Percentiles rank a stretch among this genome's conserved stretches.
Conservation (phyloP, 2,888 invertebrate genomes). For the Tupiocoris notatus region DNA sequence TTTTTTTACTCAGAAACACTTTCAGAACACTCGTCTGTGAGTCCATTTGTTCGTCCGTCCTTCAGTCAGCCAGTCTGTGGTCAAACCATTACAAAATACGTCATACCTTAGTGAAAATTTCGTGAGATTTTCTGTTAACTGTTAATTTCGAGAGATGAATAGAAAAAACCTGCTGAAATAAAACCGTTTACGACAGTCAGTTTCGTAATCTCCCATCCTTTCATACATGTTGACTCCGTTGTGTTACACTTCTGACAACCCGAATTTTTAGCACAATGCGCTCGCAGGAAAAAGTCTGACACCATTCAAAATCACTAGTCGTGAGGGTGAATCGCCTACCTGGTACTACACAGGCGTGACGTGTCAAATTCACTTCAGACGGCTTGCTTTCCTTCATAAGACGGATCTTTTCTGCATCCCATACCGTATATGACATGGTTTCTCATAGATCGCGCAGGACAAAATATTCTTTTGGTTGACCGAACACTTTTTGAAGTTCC, state of each 20-base stretch:
- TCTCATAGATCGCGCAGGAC: background rate
- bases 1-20: too few species aligned
- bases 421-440: background rate
- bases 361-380: slow-evolving; percentile 7
- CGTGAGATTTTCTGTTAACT: too few species aligned
- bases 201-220: too few species aligned
- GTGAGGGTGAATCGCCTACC: background rate
- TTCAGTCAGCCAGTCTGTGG: too few species aligned
- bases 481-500: background rate
- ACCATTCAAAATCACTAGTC: background rate
- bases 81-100: too few species aligned
- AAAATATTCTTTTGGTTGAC: slow-evolving; percentile 3
- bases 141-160: too few species aligned
- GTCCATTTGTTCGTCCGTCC: too few species aligned
- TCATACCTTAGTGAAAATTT: too few species aligned
- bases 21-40: too few species aligned
- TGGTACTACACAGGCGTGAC: slow-evolving; percentile 19
- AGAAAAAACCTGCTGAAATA: too few species aligned
- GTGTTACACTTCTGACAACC: background rate
- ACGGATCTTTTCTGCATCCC: background rate
- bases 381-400: background rate
- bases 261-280: background rate
- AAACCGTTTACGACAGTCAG: too few species aligned
- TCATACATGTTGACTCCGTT: background rate
- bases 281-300: background rate